These are phyloP conservation scores for Lasioglossum villosulum DNA, from an alignment of 2,888 invertebrate species.

Conservation along the genomic window DNA sequence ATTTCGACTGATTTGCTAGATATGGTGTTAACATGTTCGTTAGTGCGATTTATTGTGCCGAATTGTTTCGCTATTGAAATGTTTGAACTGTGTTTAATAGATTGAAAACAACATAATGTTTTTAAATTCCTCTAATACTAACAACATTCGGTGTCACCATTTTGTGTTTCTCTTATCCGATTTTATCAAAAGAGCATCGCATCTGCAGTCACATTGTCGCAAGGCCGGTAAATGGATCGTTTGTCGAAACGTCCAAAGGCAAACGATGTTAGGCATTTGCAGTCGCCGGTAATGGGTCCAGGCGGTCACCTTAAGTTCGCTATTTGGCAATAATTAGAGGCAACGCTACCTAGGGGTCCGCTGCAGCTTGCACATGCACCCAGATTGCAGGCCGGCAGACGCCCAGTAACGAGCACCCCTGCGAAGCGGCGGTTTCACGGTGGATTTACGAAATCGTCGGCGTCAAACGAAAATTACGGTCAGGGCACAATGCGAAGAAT, in stretches of 20 bases:
- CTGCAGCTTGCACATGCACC: neutral
- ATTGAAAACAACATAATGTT: too few relatives aligned
- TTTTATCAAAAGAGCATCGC: neutral
- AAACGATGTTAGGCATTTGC: neutral
- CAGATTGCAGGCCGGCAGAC: neutral
- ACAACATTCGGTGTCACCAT: too few relatives aligned
- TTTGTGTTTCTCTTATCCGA: neutral
- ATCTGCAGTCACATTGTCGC: neutral
- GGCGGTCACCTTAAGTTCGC: neutral
- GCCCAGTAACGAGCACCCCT: neutral
- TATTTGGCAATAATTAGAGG: neutral
- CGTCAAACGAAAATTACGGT: neutral
- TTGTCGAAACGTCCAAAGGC: neutral
- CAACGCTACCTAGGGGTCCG: neutral
- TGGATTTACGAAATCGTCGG: neutral
- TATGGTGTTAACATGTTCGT: too few relatives aligned
- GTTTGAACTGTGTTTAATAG: too few relatives aligned
- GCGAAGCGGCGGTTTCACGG: constrained; percentile 2
- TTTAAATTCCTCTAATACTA: too few relatives aligned
- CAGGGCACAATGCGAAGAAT: neutral
- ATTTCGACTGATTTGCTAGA: too few relatives aligned
- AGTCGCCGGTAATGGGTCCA: neutral
- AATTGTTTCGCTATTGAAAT: too few relatives aligned
- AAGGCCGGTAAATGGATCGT: neutral
- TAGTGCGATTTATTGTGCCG: too few relatives aligned